A percentile compares a stretch with the other conserved stretches of the same genome.
Conservation (phyloP, 2,113 vertebrate species). For the Lophura nycthemera region DNA sequence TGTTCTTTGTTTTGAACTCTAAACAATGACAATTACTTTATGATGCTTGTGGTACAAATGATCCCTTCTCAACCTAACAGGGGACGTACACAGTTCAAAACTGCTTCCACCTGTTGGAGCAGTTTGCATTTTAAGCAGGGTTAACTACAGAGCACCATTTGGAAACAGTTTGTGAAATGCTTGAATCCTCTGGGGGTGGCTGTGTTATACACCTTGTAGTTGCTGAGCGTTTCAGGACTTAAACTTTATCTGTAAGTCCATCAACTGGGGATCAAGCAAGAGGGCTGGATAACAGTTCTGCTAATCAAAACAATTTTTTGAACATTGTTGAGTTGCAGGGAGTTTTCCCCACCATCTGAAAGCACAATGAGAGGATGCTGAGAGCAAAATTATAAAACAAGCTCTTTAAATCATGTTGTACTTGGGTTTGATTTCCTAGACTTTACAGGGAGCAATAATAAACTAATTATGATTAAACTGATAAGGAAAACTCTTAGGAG, state of each 20-base stretch:
- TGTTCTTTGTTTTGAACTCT: conserved; percentile 38
- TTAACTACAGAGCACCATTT: conserved; percentile 77
- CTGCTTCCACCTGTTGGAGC: conserved; percentile 75
- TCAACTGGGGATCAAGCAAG: conserved; percentile 70
- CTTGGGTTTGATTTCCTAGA: conserved; percentile 61
- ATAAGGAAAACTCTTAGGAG: conserved; percentile 61
- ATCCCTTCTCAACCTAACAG: conserved; percentile 55
- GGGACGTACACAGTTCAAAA: conserved; percentile 56
- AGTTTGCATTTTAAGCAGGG: conserved; percentile 70
- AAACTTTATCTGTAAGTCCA: conserved; percentile 72
- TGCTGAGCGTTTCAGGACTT: conserved; percentile 68
- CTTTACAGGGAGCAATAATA: conserved; percentile 70
- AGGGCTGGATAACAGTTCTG: conserved; percentile 65
- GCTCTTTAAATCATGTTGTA: conserved; percentile 55
- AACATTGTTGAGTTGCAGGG: conserved; percentile 50
- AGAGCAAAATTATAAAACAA: conserved; percentile 37
- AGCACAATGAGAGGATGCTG: background rate
- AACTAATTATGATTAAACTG: conserved; percentile 65
- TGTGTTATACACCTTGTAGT: conserved; percentile 61
- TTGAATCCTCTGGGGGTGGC: conserved; percentile 57
- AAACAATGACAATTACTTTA: conserved; percentile 6
- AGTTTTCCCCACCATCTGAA: conserved; percentile 54
- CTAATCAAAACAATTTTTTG: conserved; percentile 77
- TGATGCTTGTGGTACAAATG: conserved; percentile 27
- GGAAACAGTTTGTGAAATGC: conserved; percentile 78